Evolutionary conservation across 2,888 invertebrate genomes (phyloP).

Genomic region (Nymphalis polychloros): DNA sequence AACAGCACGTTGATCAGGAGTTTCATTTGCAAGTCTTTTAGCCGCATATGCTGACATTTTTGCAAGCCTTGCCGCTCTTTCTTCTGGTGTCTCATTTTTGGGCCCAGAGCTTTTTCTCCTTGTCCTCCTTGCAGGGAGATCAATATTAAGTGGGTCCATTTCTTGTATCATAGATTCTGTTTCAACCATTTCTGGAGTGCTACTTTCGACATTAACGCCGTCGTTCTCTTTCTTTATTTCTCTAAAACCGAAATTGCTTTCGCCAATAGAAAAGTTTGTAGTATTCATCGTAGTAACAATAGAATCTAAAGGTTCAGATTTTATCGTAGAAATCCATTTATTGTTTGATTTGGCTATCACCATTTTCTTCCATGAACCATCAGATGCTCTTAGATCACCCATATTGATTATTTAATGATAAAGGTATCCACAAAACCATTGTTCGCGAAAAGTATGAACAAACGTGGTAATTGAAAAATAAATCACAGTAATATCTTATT

Average conservation of each 20-base stretch:
- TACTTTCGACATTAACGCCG: slow-evolving; percentile 35
- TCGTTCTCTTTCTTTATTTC: slow-evolving; percentile 52
- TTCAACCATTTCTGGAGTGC: slow-evolving; percentile 29
- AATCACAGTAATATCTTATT: background rate
- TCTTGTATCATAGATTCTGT: slow-evolving; percentile 42
- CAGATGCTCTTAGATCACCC: slow-evolving; percentile 67
- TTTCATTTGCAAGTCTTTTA: slow-evolving; percentile 70
- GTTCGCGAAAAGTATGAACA: slow-evolving; percentile 40
- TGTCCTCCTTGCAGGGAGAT: slow-evolving; percentile 40
- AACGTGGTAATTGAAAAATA: slow-evolving; percentile 14
- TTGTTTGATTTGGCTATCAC: slow-evolving; percentile 69
- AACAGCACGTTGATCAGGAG: slow-evolving; percentile 63
- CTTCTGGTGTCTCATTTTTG: slow-evolving; percentile 60
- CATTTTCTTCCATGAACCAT: slow-evolving; percentile 75
- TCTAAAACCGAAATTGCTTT: slow-evolving; percentile 42
- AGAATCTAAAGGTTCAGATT: slow-evolving; percentile 48
- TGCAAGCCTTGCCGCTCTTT: slow-evolving; percentile 62
- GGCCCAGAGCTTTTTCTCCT: slow-evolving; percentile 49
- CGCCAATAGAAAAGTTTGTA: slow-evolving; percentile 49
- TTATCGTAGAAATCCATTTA: slow-evolving; percentile 65
- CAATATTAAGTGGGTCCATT: slow-evolving; percentile 50
- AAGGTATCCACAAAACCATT: slow-evolving; percentile 76
- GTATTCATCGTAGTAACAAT: slow-evolving; percentile 45
- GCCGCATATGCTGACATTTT: slow-evolving; percentile 78
- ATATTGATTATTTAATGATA: slow-evolving; percentile 77